These are phyloP conservation scores for Apeira syringaria DNA, from an alignment of 2,888 invertebrate species.

Conservation along the genomic window DNA sequence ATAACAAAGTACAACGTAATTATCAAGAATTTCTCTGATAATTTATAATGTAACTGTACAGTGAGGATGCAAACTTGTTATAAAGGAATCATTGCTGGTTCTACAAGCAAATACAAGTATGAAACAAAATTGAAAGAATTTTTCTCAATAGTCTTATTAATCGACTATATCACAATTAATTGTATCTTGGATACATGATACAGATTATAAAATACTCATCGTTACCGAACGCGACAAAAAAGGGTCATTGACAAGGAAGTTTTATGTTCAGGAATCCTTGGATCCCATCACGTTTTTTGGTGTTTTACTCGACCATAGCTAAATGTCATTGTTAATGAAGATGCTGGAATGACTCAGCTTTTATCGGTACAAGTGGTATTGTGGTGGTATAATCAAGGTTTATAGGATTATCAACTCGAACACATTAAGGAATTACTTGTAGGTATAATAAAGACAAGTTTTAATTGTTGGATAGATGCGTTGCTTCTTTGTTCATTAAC, in stretches of 20 bases:
- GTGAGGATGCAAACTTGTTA: too few relatives aligned
- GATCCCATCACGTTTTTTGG: constrained; percentile 73
- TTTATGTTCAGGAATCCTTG: constrained; percentile 59
- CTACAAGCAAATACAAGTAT: too few relatives aligned
- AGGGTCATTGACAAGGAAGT: constrained; percentile 38
- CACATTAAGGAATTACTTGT: too few relatives aligned
- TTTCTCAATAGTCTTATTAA: too few relatives aligned
- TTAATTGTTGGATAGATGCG: too few relatives aligned
- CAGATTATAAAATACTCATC: constrained; percentile 26
- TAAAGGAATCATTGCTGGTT: too few relatives aligned
- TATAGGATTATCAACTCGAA: neutral
- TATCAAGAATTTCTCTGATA: too few relatives aligned
- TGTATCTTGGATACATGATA: constrained; percentile 2
- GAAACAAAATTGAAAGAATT: too few relatives aligned
- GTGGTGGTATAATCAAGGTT: constrained; percentile 14
- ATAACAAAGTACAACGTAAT: too few relatives aligned
- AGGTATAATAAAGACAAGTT: too few relatives aligned
- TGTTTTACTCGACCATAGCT: constrained; percentile 63
- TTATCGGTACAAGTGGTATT: constrained; percentile 12
- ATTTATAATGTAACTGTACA: too few relatives aligned
- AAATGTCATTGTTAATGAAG: constrained; percentile 62
- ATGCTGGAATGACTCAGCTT: constrained; percentile 19
- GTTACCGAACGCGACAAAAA: constrained; percentile 19
- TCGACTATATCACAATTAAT: neutral
- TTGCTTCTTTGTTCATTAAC: too few relatives aligned